These are phyloP conservation scores for Pachypanchax playfairii DNA, from an alignment of 2,113 vertebrate genomes.

Conservation along the genomic window DNA sequence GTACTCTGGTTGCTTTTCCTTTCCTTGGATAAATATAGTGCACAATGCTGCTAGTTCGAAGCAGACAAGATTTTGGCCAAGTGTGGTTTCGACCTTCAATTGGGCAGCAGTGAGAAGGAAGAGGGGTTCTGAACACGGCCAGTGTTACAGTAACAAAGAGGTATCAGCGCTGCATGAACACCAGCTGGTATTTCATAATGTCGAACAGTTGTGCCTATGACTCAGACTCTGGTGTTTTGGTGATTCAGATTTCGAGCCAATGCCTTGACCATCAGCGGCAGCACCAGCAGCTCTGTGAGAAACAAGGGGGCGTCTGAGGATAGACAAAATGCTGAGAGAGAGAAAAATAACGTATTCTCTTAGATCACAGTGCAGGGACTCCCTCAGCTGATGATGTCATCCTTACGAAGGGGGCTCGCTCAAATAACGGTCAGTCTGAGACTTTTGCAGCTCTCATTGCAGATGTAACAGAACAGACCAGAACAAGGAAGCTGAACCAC, in stretches of 20 bases:
- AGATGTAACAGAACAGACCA: neutral
- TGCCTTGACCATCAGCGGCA: constrained; percentile 7
- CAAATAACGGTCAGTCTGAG: constrained; percentile 10
- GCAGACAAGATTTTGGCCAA: constrained; percentile 37
- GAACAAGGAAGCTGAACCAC: constrained; percentile 13
- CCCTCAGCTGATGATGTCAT: constrained; percentile 49
- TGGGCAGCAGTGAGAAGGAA: constrained; percentile 3
- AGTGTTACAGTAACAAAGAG: constrained; percentile 52
- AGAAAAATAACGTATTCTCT: constrained; percentile 8
- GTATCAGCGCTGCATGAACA: constrained; percentile 34
- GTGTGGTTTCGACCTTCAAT: constrained; percentile 26
- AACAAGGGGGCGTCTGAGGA: constrained; percentile 63
- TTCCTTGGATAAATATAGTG: constrained; percentile 54
- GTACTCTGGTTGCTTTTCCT: constrained; percentile 30
- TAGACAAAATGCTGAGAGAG: constrained; percentile 4
- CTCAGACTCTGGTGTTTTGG: constrained; percentile 24
- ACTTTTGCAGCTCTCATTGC: neutral
- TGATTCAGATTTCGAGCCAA: constrained; percentile 34
- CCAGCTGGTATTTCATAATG: constrained; percentile 41
- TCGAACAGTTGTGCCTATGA: constrained; percentile 58
- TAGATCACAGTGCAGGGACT: constrained; percentile 44
- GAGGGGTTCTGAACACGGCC: neutral
- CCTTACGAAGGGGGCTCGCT: constrained; percentile 17
- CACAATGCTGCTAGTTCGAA: constrained; percentile 49
- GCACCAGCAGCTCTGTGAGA: constrained; percentile 56